Conservation (phyloP, 2,797 vertebrate species). For the Pristis pectinata region DNA sequence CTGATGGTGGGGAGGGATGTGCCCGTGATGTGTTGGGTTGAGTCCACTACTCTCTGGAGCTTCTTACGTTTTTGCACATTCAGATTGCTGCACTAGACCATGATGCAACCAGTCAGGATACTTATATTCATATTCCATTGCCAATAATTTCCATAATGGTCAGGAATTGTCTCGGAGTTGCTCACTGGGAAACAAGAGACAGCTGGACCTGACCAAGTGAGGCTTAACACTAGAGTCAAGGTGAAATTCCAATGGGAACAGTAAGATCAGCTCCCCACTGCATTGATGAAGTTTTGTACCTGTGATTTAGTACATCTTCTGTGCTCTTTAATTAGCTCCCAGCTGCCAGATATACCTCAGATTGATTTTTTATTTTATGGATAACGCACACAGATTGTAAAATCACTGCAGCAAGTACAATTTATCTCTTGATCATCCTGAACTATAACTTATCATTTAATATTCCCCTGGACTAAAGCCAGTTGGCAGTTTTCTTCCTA, state of each 20-base stretch:
- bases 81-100: no score
- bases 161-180: not conserved
- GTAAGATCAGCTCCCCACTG: not conserved
- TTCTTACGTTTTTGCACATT: no score
- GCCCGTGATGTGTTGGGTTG: no score
- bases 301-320: not conserved
- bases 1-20: no score
- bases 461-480: not conserved
- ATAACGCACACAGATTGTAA: not conserved
- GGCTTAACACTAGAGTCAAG: not conserved
- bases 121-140: no score
- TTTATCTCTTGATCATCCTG: not conserved
- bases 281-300: not conserved
- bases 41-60: no score
- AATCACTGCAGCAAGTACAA: not conserved
- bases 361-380: not conserved
- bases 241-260: not conserved
- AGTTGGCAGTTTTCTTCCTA: not conserved
- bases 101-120: no score
- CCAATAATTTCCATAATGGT: not conserved
- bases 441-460: not conserved
- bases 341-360: not conserved
- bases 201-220: not conserved
- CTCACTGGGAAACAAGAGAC: not conserved
- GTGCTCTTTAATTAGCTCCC: not conserved